Conservation (phyloP, 2,888 invertebrate genomes). For the Polia nebulosa region DNA sequence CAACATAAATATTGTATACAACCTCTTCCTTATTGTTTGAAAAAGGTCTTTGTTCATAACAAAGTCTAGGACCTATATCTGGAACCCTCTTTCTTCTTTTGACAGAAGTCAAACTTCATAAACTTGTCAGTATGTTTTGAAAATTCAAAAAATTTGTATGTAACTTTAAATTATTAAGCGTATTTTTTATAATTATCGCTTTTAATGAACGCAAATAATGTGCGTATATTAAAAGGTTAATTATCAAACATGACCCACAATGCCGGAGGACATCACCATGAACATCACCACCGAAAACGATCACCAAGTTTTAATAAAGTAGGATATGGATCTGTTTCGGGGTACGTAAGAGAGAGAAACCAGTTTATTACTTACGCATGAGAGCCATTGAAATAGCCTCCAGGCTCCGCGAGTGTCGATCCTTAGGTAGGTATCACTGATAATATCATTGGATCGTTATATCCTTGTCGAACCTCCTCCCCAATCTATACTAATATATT, state of each 20-base stretch:
- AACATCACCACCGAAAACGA: background rate
- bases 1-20: too few species aligned
- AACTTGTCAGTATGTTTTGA: background rate
- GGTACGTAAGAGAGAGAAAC: conserved; percentile 33
- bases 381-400: background rate
- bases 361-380: background rate
- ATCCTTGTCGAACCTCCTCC: too few species aligned
- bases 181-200: background rate
- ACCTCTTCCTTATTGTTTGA: conserved; percentile 11
- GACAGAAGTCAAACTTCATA: conserved; percentile 22
- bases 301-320: conserved; percentile 17
- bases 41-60: background rate
- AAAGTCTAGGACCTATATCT: background rate
- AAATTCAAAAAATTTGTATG: background rate
- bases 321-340: conserved; percentile 34
- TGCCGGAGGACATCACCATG: conserved; percentile 15
- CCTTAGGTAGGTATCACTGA: too few species aligned
- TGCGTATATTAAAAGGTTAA: conserved; percentile 7
- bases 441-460: too few species aligned
- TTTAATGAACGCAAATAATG: conserved; percentile 4
- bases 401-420: too few species aligned
- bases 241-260: conserved; percentile 41
- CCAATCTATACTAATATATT: too few species aligned
- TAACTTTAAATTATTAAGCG: background rate
- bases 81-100: background rate